Evolutionary conservation across 2,797 vertebrate genomes (phyloP).

Genomic region (Amazona finschi): DNA sequence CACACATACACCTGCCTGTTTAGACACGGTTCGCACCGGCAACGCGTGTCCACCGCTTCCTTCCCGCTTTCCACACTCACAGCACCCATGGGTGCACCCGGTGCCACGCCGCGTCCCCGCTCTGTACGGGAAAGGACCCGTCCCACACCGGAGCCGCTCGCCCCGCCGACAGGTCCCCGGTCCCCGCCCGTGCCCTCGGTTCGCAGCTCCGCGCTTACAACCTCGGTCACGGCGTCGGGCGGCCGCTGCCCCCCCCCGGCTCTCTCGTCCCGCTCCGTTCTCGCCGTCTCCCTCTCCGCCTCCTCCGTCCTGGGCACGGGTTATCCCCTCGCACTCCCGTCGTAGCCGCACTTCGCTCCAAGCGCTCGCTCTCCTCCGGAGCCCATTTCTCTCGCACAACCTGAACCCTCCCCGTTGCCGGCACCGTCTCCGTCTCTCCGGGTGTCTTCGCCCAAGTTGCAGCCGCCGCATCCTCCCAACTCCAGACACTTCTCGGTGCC

Average conservation of each 20-base stretch:
- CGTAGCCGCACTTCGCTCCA: neutral
- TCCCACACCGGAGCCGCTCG: conserved; percentile 52
- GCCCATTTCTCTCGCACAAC: neutral
- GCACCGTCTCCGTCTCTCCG: neutral
- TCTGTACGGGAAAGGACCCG: conserved; percentile 22
- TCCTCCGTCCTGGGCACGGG: neutral
- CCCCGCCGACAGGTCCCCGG: neutral
- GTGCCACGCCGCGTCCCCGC: neutral
- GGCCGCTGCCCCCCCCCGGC: neutral
- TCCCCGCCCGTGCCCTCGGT: neutral
- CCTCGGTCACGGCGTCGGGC: neutral
- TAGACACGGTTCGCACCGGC: neutral
- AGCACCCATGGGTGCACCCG: neutral
- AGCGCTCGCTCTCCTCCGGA: neutral
- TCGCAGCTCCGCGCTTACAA: neutral
- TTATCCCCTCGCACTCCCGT: neutral
- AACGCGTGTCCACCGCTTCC: neutral
- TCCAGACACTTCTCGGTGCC: conserved; percentile 14
- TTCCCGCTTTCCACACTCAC: neutral
- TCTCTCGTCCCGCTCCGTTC: neutral
- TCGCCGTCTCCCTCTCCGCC: neutral
- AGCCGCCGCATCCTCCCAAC: conserved; percentile 5
- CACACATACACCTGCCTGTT: neutral
- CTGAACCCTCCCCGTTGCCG: neutral
- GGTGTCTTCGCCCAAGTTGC: conserved; percentile 12